phyloP scores from a whole-genome alignment of 2,113 vertebrate species.

The Rhodinocichla rosea region DNA sequence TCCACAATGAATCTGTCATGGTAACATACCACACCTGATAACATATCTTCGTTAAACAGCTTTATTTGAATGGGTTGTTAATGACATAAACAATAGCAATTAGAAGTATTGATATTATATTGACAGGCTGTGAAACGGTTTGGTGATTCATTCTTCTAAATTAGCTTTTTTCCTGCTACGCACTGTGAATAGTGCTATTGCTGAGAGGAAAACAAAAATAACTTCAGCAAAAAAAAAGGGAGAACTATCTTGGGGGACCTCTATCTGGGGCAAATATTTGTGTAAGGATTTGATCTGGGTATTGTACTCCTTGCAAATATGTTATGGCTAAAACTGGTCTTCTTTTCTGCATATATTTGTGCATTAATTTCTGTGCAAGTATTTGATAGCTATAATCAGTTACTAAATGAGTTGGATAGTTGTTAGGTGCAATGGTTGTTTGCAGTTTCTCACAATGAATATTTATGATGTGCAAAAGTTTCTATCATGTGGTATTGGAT shows the following conservation, averaged over 20 bases:
- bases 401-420: neutral
- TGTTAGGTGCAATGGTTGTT: neutral
- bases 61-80: conserved; percentile 28
- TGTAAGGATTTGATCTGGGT: neutral
- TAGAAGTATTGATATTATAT: conserved; percentile 39
- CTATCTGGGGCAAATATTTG: neutral
- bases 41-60: neutral
- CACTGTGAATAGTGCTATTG: neutral
- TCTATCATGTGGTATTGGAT: neutral
- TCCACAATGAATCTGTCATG: neutral
- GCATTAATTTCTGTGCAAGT: neutral
- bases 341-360: neutral
- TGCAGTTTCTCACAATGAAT: neutral
- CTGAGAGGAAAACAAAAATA: neutral
- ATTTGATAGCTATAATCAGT: neutral
- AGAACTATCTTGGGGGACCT: neutral
- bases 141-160: conserved; percentile 30
- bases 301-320: neutral
- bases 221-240: neutral
- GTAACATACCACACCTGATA: conserved; percentile 5
- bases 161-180: neutral
- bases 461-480: neutral
- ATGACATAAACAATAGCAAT: conserved; percentile 37
- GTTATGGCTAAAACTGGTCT: neutral
- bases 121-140: neutral